A percentile compares a stretch with the other conserved stretches of the same genome.
These are phyloP conservation scores for Heliconius eleuchia DNA, from an alignment of 1,140 invertebrate species.

Conservation along the genomic window DNA sequence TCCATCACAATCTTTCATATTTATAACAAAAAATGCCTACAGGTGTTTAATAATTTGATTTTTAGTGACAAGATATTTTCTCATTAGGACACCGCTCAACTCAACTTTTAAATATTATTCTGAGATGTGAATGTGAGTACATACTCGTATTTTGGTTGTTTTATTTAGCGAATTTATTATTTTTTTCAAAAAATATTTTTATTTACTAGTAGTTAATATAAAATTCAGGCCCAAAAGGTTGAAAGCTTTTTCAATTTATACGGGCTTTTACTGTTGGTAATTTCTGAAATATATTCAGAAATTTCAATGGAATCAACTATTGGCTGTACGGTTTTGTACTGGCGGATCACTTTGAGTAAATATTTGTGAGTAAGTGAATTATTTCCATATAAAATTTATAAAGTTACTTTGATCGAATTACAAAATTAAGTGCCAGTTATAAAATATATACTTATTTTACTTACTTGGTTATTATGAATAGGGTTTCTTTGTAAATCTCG, in stretches of 20 bases:
- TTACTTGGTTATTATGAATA: no score
- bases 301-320: conserved; percentile 34
- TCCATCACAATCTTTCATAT: no score
- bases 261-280: conserved; percentile 19
- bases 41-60: no score
- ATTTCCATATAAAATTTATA: neutral
- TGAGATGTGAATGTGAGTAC: no score
- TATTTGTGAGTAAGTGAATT: neutral
- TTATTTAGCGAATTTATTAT: neutral
- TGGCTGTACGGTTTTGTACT: conserved; percentile 2
- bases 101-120: neutral
- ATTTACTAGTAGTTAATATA: conserved; percentile 50
- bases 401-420: neutral
- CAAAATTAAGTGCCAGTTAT: neutral
- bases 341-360: neutral
- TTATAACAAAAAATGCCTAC: no score
- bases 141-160: neutral
- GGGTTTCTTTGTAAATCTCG: no score
- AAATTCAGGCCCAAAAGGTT: conserved; percentile 45
- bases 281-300: conserved; percentile 29
- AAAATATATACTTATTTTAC: no score
- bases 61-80: no score
- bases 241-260: conserved; percentile 59
- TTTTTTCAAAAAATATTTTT: conserved; percentile 44
- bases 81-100: no score